Conservation (phyloP, 1,140 invertebrate genomes). For the Drosophila arizonae region DNA sequence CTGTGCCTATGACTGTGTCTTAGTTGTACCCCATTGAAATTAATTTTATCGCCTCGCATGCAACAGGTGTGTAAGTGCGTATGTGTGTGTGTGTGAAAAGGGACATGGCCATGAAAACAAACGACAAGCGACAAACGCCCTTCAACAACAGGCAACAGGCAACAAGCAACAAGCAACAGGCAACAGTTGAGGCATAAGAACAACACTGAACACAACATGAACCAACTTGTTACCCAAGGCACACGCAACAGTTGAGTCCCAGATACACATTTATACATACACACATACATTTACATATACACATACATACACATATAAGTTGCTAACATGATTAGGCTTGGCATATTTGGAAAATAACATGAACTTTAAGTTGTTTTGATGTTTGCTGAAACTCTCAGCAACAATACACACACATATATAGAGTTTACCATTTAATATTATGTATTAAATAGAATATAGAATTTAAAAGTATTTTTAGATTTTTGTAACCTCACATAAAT, state of each 20-base stretch:
- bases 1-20: conserved; percentile 13
- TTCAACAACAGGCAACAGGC: conserved; percentile 23
- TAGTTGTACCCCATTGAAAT: conserved; percentile 49
- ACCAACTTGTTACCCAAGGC: conserved; percentile 17
- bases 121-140: conserved; percentile 47
- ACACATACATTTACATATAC: neutral
- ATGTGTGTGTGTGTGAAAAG: conserved; percentile 7
- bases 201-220: conserved; percentile 41
- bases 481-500: too few species aligned
- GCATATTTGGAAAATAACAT: conserved; percentile 8
- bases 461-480: too few species aligned
- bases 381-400: too few species aligned
- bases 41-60: conserved; percentile 62
- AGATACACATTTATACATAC: neutral
- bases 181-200: conserved; percentile 16
- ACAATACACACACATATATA: too few species aligned
- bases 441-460: too few species aligned
- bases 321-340: neutral
- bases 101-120: conserved; percentile 58
- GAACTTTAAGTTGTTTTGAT: neutral
- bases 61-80: conserved; percentile 58
- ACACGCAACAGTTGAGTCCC: conserved; percentile 6
- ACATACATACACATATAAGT: neutral
- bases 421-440: too few species aligned
- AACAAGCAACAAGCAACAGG: neutral